A percentile compares a stretch with the other conserved stretches of the same genome.
Evolutionary conservation across 2,113 vertebrate genomes (phyloP).

Genomic region (Megaceryle torquata): DNA sequence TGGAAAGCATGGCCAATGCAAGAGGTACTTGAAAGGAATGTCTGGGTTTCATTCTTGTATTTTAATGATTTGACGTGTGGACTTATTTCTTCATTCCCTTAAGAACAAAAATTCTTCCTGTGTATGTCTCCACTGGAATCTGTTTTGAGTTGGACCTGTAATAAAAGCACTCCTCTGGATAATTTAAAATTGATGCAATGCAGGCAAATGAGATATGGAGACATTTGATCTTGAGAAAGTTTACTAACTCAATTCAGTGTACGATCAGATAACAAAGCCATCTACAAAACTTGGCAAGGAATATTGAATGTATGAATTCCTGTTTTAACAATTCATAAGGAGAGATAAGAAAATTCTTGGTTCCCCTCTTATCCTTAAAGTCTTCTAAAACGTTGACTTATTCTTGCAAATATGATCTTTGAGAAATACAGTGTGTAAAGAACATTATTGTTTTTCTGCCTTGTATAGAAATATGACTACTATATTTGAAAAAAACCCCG

Average conservation of each 20-base stretch:
- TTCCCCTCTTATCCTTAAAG: neutral
- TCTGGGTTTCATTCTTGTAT: neutral
- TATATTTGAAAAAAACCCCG: neutral
- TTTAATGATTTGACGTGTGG: neutral
- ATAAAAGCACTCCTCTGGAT: neutral
- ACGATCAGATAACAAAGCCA: neutral
- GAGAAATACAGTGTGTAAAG: neutral
- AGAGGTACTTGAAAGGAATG: neutral
- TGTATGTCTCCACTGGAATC: neutral
- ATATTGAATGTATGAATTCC: neutral
- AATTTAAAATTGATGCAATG: neutral
- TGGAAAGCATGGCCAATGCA: neutral
- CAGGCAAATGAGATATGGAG: neutral
- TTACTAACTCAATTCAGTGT: neutral
- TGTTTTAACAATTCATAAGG: neutral
- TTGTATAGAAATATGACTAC: neutral
- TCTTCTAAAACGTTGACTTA: neutral
- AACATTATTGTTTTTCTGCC: neutral
- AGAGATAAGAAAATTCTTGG: neutral
- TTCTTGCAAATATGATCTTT: neutral
- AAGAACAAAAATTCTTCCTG: neutral
- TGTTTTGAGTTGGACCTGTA: neutral
- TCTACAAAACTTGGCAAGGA: neutral
- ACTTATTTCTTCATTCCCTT: neutral
- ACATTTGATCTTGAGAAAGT: neutral